A percentile compares a stretch with the other conserved stretches of the same genome.
Conservation (phyloP, 2,113 vertebrate genomes). For the Pygoscelis adeliae region DNA sequence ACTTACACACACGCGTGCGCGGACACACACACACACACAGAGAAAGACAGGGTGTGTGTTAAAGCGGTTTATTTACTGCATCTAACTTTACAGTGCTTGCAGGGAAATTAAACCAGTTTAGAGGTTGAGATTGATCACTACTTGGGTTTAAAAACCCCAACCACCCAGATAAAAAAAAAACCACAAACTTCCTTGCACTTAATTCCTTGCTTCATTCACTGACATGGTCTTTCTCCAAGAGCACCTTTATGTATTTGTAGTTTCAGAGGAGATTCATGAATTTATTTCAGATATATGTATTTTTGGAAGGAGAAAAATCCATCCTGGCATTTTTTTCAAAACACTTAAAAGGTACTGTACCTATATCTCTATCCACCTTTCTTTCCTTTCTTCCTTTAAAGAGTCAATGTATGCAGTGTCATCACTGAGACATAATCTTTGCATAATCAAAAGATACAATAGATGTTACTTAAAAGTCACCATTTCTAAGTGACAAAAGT, state of each 20-base stretch:
- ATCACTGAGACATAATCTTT: neutral
- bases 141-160: neutral
- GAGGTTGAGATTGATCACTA: neutral
- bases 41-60: neutral
- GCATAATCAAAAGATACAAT: neutral
- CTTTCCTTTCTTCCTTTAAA: neutral
- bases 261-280: neutral
- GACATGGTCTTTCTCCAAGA: neutral
- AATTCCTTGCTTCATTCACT: neutral
- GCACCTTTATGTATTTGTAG: neutral
- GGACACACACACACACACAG: neutral
- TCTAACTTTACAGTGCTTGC: constrained; percentile 32
- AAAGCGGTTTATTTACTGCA: constrained; percentile 53
- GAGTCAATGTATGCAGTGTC: neutral
- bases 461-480: neutral
- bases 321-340: constrained; percentile 17
- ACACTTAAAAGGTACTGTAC: neutral
- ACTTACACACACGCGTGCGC: neutral
- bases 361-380: neutral
- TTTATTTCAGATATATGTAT: neutral
- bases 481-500: neutral
- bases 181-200: neutral
- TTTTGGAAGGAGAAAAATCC: neutral
- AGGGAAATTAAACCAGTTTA: constrained; percentile 38
- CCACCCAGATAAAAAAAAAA: neutral